A percentile compares a stretch with the other conserved stretches of the same genome.
Conservation (phyloP, 2,113 vertebrate species). For the Grammomys surdaster region DNA sequence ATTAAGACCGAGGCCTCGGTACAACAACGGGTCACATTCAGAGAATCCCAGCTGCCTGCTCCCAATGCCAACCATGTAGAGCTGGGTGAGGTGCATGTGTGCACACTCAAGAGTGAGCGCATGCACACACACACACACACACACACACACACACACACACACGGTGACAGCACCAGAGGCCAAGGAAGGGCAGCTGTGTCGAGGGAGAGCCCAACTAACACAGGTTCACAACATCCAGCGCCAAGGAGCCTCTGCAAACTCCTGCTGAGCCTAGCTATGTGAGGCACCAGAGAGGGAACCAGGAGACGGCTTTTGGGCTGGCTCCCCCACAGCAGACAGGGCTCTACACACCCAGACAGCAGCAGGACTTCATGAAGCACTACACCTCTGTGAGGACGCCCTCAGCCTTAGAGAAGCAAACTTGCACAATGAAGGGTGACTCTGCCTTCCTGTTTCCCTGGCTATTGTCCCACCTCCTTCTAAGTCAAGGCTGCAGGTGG, state of each 20-base stretch:
- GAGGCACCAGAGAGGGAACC: neutral
- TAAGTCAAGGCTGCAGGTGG: neutral
- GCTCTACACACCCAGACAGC: neutral
- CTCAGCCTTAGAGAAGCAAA: neutral
- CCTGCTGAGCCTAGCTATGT: neutral
- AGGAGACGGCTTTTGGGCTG: no score
- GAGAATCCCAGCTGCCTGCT: neutral
- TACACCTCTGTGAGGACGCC: neutral
- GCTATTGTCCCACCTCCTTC: no score
- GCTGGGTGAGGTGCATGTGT: neutral
- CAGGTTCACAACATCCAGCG: neutral
- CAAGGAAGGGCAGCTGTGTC: neutral
- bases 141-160: neutral
- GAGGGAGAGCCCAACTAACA: neutral
- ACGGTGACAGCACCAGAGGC: neutral
- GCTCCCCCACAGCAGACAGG: neutral
- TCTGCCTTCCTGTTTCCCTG: neutral
- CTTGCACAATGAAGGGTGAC: neutral
- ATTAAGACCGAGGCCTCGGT: neutral
- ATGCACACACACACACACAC: neutral
- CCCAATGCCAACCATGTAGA: neutral
- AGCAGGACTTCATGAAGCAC: neutral
- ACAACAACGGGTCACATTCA: no score
- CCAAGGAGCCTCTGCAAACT: neutral
- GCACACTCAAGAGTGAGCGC: neutral